Base-by-base conservation (phyloP, 2,888 invertebrate genomes). In the Drosophila neutralis region DNA sequence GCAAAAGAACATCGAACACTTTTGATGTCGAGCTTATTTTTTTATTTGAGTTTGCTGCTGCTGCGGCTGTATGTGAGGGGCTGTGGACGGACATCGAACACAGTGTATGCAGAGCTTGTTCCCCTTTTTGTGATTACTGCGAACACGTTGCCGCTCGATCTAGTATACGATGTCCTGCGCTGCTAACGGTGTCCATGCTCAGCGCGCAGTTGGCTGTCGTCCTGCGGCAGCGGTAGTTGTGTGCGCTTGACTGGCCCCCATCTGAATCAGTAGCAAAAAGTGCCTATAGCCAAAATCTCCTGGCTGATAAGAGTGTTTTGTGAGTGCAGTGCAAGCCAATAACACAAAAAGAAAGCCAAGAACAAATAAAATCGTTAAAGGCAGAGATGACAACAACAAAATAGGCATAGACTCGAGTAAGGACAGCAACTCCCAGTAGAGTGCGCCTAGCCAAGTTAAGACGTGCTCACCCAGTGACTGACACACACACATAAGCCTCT, bases 131-230 rank as follows among this genome's bases (percentile, higher is more conserved):
- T n/a, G 36, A 27, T 15, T 29, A 38, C 27, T 38, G 27, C 27
- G n/a, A 82, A 68, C 84, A 77, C 7, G 87, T 82, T 74, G 68
- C 48, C 65, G 65, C 53, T 63, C 27, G 59, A 27, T 58, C 33
- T n/a, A 36, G 63, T 53, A 57, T 36, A 29, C 38, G 38, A 69
- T 45, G 60, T 62, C 71, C 70, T 73, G 68, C 63, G 61, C 54
- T 80, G 72, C 73, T 38, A 66, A 62, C 29, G 48, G 49, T 33
- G 54, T 27, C 69, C 75, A 59, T 69, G 76, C 79, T 74, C 69
- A 89, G 57, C 87, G 87, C 87, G 67, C 89, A 87, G 87, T 87
- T 81, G 87, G 83, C 87, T 87, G 87, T 73, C 84, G 89, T 84
- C 84, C 87, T 87, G 84, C 87, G 87, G 78, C 87, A 84, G 87